A percentile compares a stretch with the other conserved stretches of the same genome.
Conservation (phyloP, 1,140 invertebrate species). For the Drosophila quadrilineata region DNA sequence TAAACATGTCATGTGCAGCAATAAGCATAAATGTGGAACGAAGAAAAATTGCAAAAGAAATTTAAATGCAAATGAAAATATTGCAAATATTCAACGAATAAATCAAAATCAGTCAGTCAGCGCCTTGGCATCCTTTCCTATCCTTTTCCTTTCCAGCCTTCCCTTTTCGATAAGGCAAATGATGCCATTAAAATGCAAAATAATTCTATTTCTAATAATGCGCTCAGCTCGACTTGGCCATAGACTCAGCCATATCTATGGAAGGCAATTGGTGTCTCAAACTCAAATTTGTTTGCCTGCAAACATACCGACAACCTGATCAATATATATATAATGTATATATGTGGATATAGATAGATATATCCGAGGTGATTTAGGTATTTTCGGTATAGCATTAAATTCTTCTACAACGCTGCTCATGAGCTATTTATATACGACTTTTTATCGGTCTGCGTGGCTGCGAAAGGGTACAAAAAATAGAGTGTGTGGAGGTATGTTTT, state of each 20-base stretch:
- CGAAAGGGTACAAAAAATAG: not conserved
- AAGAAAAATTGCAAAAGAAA: conserved; percentile 37
- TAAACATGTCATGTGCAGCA: conserved; percentile 30
- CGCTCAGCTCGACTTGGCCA: not conserved
- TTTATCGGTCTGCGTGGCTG: not conserved
- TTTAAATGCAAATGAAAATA: conserved; percentile 68
- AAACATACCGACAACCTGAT: not conserved
- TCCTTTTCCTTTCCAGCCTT: no score
- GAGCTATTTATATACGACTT: conserved; percentile 20
- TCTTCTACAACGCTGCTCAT: not conserved
- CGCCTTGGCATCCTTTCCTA: no score
- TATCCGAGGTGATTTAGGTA: not conserved
- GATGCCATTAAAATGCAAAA: conserved; percentile 72
- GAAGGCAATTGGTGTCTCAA: not conserved
- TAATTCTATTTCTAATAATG: conserved; percentile 36
- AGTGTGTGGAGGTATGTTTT: not conserved
- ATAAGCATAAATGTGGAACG: not conserved
- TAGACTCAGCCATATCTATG: no score
- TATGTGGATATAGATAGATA: not conserved
- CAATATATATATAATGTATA: not conserved
- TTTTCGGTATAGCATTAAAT: conserved; percentile 4
- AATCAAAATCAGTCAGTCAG: conserved; percentile 41
- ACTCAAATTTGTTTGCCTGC: no score
- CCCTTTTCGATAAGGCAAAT: conserved; percentile 42
- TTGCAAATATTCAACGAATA: conserved; percentile 34